These are phyloP conservation scores for Drusus annulatus DNA, from an alignment of 1,140 invertebrate genomes.

Conservation along the genomic window DNA sequence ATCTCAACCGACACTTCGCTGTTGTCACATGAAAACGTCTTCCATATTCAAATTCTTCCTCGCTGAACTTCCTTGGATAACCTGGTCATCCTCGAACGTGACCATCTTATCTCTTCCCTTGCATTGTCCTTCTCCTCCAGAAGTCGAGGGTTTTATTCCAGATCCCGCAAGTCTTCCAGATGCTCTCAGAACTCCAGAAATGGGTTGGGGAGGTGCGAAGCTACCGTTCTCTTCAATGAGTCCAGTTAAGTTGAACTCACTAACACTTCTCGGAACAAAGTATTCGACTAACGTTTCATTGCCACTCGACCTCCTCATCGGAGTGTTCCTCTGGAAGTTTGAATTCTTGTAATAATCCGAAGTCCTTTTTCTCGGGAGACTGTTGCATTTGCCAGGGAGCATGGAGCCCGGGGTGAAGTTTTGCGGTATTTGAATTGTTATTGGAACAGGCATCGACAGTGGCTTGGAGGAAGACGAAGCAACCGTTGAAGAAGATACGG, in stretches of 20 bases:
- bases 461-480: slow-evolving; percentile 63
- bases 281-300: slow-evolving; percentile 81
- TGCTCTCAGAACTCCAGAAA: slow-evolving; percentile 60
- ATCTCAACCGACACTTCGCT: slow-evolving; percentile 56
- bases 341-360: slow-evolving; percentile 64
- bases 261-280: slow-evolving; percentile 86
- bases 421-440: slow-evolving; percentile 66
- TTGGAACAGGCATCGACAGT: slow-evolving; percentile 63
- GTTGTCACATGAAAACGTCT: slow-evolving; percentile 69
- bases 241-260: slow-evolving; percentile 83
- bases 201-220: slow-evolving; percentile 66
- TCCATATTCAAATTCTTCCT: slow-evolving; percentile 61
- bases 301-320: slow-evolving; percentile 76
- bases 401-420: slow-evolving; percentile 68
- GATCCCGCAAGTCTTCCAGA: slow-evolving; percentile 56
- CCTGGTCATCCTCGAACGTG: slow-evolving; percentile 83
- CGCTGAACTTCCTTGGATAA: slow-evolving; percentile 65
- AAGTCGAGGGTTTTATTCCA: slow-evolving; percentile 60
- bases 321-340: slow-evolving; percentile 77
- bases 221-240: slow-evolving; percentile 72
- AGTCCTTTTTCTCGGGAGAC: slow-evolving; percentile 75
- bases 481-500: slow-evolving; percentile 41
- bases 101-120: slow-evolving; percentile 81
- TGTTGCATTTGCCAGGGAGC: slow-evolving; percentile 73
- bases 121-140: slow-evolving; percentile 61